Base-by-base conservation (phyloP, 2,888 invertebrate genomes). In the Cylindroiulus punctatus region DNA sequence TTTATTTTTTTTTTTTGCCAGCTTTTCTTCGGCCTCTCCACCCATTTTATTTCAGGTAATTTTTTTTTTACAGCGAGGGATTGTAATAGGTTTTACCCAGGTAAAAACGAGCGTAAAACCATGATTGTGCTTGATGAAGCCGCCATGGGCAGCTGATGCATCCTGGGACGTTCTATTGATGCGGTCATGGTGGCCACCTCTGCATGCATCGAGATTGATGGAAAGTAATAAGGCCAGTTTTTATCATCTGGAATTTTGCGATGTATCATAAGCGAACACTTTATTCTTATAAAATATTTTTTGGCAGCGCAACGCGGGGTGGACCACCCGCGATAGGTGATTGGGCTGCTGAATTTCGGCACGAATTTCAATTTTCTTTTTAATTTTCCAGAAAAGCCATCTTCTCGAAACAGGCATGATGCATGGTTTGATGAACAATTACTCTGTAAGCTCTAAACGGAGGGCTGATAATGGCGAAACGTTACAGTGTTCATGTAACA, bases 51-150 rank as follows among this genome's bases (percentile, higher is more conserved):
- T 65, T 65, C 2, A 26, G 65, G 26, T 65, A 1, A 26, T 65
- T 65, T 65, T 65, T 65, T 65, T 52, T 44, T 52, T 3, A 12
- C 10, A 26, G 22, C 22, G 22, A 26, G 65, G 65, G 65, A 65
- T 65, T 65, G 65, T 65, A 65, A 65, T 65, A 65, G 65, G 26
- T 65, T 65, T 65, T 65, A 65, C 65, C 65, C 52, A 5, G 19
- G 65, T 65, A 65, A 65, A 65, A 65, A 65, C 65, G 65, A 65
- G 65, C 65, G 65, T 65, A 65, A 65, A 65, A 65, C 65, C 65
- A 65, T n/a, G 65, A 65, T 65, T 65, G 65, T 65, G 65, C 65
- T 65, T 65, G 65, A 65, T 65, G 65, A 65, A 65, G 65, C 65
- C 65, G 65, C 65, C 65, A 65, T 26, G 65, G 26, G 52, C 52